Evolutionary conservation across 35 echinoderm and acorn worm genomes (phyloP).

Genomic region (Apostichopus parvimensis): DNA sequence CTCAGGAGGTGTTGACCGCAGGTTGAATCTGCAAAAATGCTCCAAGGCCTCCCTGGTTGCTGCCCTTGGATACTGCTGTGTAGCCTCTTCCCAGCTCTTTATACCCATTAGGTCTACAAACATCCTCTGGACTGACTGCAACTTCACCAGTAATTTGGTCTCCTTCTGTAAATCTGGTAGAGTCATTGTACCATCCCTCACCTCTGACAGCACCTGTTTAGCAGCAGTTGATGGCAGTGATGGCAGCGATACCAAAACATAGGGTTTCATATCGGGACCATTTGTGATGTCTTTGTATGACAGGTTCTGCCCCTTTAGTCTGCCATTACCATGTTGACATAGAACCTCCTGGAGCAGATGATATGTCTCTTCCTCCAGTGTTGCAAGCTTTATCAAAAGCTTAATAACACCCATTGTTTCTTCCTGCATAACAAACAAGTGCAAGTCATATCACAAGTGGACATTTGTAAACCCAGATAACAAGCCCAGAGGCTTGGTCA

Average conservation of each 20-base stretch:
- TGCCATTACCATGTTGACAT: not conserved
- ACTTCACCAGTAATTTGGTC: slow-evolving; percentile 9
- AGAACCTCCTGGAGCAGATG: slow-evolving; percentile 8
- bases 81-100: slow-evolving; percentile 22
- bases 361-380: slow-evolving; percentile 4
- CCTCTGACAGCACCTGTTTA: not conserved
- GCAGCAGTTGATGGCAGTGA: not conserved
- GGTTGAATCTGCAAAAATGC: slow-evolving; percentile 16
- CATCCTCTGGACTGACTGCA: not conserved
- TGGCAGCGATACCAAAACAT: not conserved
- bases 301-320: slow-evolving; percentile 11
- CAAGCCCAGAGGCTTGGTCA: too few relatives aligned
- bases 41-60: slow-evolving; percentile 19
- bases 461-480: too few relatives aligned
- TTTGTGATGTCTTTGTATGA: not conserved
- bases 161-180: not conserved
- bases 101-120: not conserved
- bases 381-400: slow-evolving; percentile 4
- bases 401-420: slow-evolving; percentile 2
- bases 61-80: not conserved
- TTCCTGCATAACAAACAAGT: not conserved
- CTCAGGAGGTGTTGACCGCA: slow-evolving; percentile 13
- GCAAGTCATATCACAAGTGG: too few relatives aligned
- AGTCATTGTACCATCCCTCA: not conserved
- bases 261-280: not conserved